Evolutionary conservation across 2,888 invertebrate genomes (phyloP).

Genomic region (Dione vanillae): DNA sequence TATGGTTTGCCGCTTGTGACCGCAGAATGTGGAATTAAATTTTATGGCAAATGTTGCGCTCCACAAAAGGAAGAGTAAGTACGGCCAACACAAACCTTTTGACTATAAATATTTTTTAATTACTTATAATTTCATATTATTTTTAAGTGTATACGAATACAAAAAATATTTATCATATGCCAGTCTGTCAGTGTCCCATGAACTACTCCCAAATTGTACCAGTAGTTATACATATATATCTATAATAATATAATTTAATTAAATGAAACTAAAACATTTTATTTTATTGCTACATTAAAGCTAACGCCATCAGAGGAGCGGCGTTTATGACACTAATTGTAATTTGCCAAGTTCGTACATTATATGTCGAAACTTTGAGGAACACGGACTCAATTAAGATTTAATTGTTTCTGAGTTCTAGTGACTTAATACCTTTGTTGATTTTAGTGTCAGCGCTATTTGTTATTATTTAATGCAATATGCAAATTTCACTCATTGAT

Average conservation of each 20-base stretch:
- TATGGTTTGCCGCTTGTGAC: slow-evolving; percentile 28
- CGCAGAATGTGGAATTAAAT: slow-evolving; percentile 32
- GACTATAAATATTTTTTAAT: neutral
- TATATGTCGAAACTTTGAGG: slow-evolving; percentile 36
- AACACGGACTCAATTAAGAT: slow-evolving; percentile 33
- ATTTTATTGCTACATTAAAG: slow-evolving; percentile 24
- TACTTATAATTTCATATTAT: neutral
- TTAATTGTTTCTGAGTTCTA: slow-evolving; percentile 35
- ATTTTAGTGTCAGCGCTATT: neutral
- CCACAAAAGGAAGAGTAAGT: slow-evolving; percentile 25
- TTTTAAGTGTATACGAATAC: too few relatives aligned
- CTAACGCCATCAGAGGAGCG: neutral
- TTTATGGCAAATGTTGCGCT: slow-evolving; percentile 21
- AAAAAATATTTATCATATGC: too few relatives aligned
- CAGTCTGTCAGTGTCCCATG: too few relatives aligned
- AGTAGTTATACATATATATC: too few relatives aligned
- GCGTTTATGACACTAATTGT: slow-evolving; percentile 30
- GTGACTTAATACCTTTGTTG: slow-evolving; percentile 17
- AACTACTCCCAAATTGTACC: too few relatives aligned
- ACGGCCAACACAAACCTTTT: neutral
- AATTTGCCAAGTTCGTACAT: slow-evolving; percentile 33
- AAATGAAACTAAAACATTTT: slow-evolving; percentile 4
- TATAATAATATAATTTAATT: neutral
- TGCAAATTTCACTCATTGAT: neutral
- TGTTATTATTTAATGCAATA: neutral